phyloP scores from a whole-genome alignment of 2,113 vertebrate genomes.

The Catharus bicknelli region DNA sequence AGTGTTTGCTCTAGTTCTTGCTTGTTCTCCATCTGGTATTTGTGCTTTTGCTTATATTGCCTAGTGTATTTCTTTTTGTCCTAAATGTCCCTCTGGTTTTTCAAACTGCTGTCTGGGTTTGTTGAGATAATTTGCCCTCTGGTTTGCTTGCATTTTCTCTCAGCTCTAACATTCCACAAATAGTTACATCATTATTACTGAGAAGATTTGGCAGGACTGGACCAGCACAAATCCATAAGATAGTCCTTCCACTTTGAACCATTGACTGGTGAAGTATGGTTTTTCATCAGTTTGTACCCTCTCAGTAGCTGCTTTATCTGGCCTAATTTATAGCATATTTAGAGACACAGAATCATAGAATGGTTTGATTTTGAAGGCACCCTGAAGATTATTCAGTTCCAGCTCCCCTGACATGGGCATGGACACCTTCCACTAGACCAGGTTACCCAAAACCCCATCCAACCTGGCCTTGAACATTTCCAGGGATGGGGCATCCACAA shows the following conservation, averaged over 20 bases:
- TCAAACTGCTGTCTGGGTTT: background rate
- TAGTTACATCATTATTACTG: background rate
- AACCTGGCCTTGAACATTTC: background rate
- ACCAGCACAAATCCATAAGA: background rate
- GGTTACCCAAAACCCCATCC: background rate
- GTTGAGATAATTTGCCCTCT: background rate
- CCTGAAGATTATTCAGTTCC: background rate
- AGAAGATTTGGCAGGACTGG: background rate
- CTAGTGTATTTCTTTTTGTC: background rate
- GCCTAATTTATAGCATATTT: background rate
- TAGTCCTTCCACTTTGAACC: background rate
- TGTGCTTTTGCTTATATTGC: background rate
- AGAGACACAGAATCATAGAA: background rate
- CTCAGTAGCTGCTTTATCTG: background rate
- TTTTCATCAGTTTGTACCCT: background rate
- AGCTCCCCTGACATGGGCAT: background rate
- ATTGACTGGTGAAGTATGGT: rapidly evolving
- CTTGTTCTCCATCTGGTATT: background rate
- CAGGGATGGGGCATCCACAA: background rate
- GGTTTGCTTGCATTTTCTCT: background rate
- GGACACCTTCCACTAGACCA: background rate
- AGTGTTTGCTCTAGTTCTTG: background rate
- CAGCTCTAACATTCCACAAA: background rate
- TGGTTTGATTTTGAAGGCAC: background rate
- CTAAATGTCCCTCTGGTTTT: background rate